These are phyloP conservation scores for Tetrax tetrax DNA, from an alignment of 2,113 vertebrate genomes.

Conservation along the genomic window DNA sequence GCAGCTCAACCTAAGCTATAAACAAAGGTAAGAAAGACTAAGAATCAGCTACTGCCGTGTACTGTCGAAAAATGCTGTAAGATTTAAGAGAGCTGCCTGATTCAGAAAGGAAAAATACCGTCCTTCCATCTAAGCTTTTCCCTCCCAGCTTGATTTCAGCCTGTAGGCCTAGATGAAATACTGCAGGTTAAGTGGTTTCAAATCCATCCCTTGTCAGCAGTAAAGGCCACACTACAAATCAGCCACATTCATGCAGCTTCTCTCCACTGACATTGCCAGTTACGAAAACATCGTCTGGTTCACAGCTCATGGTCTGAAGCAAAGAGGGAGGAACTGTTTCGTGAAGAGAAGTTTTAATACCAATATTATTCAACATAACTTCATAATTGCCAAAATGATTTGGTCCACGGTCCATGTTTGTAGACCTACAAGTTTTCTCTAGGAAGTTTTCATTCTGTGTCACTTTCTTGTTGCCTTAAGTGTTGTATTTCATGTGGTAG, in stretches of 20 bases:
- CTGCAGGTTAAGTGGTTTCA: background rate
- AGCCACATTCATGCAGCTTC: background rate
- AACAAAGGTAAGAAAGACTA: background rate
- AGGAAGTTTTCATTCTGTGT: background rate
- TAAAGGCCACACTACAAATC: conserved; percentile 9
- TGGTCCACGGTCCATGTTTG: background rate
- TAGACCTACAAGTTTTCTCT: background rate
- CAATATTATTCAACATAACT: background rate
- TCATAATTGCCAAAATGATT: background rate
- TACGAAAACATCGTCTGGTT: background rate
- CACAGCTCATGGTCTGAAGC: background rate
- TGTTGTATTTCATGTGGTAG: background rate
- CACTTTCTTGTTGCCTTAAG: background rate
- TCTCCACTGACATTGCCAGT: background rate
- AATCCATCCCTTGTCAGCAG: background rate
- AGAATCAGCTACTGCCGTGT: background rate
- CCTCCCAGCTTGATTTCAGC: background rate
- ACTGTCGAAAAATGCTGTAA: background rate
- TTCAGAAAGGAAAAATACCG: background rate
- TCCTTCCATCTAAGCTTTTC: background rate
- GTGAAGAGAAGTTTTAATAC: background rate
- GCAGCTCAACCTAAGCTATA: background rate
- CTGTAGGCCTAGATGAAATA: background rate
- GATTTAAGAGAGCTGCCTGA: background rate
- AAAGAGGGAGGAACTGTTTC: background rate